A percentile compares a stretch with the other conserved stretches of the same genome.
These are phyloP conservation scores for Sebastes oblongus DNA, from an alignment of 2,797 vertebrate species.

Conservation along the genomic window DNA sequence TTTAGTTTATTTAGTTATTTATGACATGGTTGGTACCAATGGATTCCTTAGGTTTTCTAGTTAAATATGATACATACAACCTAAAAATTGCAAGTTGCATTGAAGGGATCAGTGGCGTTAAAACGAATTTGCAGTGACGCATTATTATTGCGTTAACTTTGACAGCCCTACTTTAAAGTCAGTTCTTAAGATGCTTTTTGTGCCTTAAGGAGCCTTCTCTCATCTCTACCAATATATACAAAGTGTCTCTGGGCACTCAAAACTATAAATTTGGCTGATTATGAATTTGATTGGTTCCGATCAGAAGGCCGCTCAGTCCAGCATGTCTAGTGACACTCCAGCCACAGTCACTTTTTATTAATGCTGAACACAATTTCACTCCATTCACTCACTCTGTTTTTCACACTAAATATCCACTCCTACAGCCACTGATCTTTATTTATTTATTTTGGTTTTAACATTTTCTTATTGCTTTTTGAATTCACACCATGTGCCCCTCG, in stretches of 20 bases:
- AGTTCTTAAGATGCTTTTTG: background rate
- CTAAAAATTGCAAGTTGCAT: too few relatives aligned
- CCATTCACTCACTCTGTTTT: conserved; percentile 52
- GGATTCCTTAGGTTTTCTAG: too few relatives aligned
- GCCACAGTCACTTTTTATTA: conserved; percentile 33
- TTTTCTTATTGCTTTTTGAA: conserved; percentile 22
- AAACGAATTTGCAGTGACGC: too few relatives aligned
- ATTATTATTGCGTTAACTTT: too few relatives aligned
- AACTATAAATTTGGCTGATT: background rate
- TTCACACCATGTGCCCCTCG: conserved; percentile 13
- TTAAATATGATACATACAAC: too few relatives aligned
- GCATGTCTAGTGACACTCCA: conserved; percentile 47
- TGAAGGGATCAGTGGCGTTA: too few relatives aligned
- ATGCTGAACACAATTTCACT: conserved; percentile 44
- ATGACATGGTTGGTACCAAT: too few relatives aligned
- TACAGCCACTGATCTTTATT: conserved; percentile 46
- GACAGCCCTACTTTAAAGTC: background rate
- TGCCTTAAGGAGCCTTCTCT: background rate
- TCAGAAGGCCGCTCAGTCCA: conserved; percentile 42
- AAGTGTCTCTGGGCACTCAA: background rate
- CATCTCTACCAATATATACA: background rate
- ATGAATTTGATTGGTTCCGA: background rate
- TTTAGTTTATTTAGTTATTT: too few relatives aligned
- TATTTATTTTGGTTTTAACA: conserved; percentile 34
- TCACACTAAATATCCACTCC: conserved; percentile 45